phyloP scores from a whole-genome alignment of 2,113 vertebrate species.

The Echinops telfairi region DNA sequence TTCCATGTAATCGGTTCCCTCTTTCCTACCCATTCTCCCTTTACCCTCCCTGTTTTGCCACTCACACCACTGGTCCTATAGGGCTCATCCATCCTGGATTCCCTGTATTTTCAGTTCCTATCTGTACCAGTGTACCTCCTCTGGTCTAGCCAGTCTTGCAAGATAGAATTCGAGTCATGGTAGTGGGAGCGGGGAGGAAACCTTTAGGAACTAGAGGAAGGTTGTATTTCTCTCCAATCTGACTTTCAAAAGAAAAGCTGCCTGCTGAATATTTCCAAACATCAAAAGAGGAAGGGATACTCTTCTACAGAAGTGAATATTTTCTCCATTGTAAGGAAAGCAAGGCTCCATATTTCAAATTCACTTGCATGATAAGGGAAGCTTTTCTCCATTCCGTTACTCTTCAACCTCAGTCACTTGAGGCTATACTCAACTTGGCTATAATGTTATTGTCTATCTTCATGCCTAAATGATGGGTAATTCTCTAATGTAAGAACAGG shows the following conservation, averaged over 20 bases:
- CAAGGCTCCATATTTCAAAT: slow-evolving; percentile 1
- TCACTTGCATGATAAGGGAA: not conserved
- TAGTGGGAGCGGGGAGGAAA: too few species aligned
- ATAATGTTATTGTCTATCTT: slow-evolving; percentile 63
- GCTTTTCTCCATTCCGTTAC: slow-evolving; percentile 8
- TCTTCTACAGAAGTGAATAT: slow-evolving; percentile 50
- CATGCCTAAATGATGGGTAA: slow-evolving; percentile 52
- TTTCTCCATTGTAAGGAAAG: slow-evolving; percentile 73
- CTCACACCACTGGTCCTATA: too few species aligned
- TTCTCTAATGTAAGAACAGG: slow-evolving; percentile 31
- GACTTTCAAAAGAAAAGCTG: slow-evolving; percentile 63
- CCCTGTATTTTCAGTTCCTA: too few species aligned
- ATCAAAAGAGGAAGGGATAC: slow-evolving; percentile 62
- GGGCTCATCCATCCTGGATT: too few species aligned
- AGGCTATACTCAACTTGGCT: slow-evolving; percentile 51
- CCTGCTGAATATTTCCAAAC: slow-evolving; percentile 56
- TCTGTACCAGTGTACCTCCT: too few species aligned
- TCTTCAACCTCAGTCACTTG: not conserved
- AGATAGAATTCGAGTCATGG: too few species aligned
- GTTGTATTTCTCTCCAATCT: not conserved
- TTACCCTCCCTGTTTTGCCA: too few species aligned
- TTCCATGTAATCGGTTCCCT: too few species aligned
- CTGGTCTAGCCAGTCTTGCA: too few species aligned
- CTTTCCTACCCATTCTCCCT: too few species aligned
- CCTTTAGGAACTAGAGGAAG: too few species aligned